Base-by-base conservation (phyloP, 1,140 invertebrate species). In the Plectrocnemia conspersa region DNA sequence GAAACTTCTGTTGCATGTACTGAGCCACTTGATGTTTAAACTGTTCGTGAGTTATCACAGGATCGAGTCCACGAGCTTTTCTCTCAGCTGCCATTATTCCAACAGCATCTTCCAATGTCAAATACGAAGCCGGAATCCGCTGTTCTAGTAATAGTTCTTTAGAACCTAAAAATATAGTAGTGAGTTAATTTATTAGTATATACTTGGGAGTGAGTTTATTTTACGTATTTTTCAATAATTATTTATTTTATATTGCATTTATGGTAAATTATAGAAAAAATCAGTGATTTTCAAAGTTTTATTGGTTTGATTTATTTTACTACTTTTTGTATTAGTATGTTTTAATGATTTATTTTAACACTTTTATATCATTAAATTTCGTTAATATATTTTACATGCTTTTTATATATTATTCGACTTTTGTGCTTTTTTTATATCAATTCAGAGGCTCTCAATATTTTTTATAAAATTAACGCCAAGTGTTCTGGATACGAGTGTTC, bases 121-220 rank as follows among this genome's bases (percentile, higher is more conserved):
- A 75, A 73, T 98, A 99, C 45, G 90, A 94, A 3, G 93, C 92
- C 0, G 97, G 97, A 6, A 99, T 91, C 66, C 90, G 88, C 69
- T 98, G 95, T 61, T 96, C 89, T 9, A 99, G 73, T 3, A 98
- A 65, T 1, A 94, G 75, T 69, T 95, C 90, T 71, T 94, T 96
- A 49, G 88, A 90, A 11, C 89, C 92, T 85, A 41, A 18, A 50
- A 63, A 6, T 38, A n/a, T n/a, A n/a, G n/a, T n/a, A 41, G 24
- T 36, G n/a, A 50, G 52, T 49, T 57, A 58, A 27, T n/a, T 27
- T 25, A 22, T 27, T 7, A 45, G 21, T 45, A 25, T 27, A 45
- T 18, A 5, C 16, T 18, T 40, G 16, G 36, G 2, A 40, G 21
- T 40, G 5, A 7, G 21, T 40, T 5, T 3, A 3, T 40, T 18